Conservation (phyloP, 30 jellyfish, hydroid and myxozoan genomes). For the Hydractinia symbiolongicarpus region DNA sequence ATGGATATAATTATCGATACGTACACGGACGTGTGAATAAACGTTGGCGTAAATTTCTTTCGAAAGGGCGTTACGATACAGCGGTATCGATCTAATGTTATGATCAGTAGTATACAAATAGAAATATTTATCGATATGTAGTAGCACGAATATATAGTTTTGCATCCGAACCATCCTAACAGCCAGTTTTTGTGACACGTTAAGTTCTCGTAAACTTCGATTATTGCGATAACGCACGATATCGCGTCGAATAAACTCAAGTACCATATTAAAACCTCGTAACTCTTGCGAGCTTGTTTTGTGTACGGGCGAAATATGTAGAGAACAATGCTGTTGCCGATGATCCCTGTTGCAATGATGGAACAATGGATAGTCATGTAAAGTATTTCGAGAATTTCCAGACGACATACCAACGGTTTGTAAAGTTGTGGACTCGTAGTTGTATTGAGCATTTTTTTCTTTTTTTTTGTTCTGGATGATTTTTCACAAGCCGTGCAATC, state of each 20-base stretch:
- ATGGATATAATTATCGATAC: slow-evolving; percentile 10
- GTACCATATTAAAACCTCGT: neutral
- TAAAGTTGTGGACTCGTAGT: too few species aligned
- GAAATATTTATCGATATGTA: slow-evolving; percentile 19
- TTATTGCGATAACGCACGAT: neutral
- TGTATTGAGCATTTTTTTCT: too few species aligned
- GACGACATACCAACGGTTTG: neutral
- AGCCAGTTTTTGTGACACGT: slow-evolving; percentile 20
- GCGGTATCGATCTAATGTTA: slow-evolving; percentile 23
- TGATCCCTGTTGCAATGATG: neutral
- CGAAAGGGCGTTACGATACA: slow-evolving; percentile 17
- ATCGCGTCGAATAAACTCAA: neutral
- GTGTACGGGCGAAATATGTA: slow-evolving; percentile 4
- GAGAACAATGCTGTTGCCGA: neutral
- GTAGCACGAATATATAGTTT: neutral
- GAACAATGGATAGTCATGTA: neutral
- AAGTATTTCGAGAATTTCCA: neutral
- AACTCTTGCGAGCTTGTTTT: neutral
- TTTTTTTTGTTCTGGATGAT: too few species aligned
- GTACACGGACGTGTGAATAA: slow-evolving; percentile 23
- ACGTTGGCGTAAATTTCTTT: slow-evolving; percentile 4
- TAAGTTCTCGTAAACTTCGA: slow-evolving; percentile 9
- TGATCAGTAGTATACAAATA: slow-evolving; percentile 16
- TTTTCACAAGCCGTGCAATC: too few species aligned
- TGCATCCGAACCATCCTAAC: slow-evolving; percentile 34